These are phyloP conservation scores for Melanotaenia boesemani DNA, from an alignment of 2,797 vertebrate genomes.

Conservation along the genomic window DNA sequence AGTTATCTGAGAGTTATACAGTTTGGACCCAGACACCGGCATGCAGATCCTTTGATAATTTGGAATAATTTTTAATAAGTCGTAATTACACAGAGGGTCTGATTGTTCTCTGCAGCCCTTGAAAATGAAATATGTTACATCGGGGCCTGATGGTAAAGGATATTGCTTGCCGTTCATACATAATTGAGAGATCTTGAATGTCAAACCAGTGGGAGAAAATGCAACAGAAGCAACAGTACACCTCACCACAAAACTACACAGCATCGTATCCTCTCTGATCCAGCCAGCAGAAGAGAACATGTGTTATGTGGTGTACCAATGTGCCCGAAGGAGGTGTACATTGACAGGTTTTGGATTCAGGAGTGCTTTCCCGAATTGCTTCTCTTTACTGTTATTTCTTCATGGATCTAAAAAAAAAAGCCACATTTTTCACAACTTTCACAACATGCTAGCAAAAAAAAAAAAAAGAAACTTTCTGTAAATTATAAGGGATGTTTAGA, in stretches of 20 bases:
- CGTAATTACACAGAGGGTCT: conserved; percentile 86
- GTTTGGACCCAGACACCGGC: conserved; percentile 82
- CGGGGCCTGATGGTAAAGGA: conserved; percentile 87
- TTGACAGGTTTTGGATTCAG: conserved; percentile 61
- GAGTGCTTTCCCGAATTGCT: conserved; percentile 52
- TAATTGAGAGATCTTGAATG: conserved; percentile 90
- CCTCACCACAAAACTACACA: conserved; percentile 80
- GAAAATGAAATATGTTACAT: conserved; percentile 89
- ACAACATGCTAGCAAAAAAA: not conserved
- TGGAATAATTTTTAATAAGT: conserved; percentile 88
- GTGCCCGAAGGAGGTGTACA: conserved; percentile 72
- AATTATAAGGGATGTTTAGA: conserved; percentile 14
- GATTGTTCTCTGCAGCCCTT: conserved; percentile 86
- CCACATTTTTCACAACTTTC: not conserved
- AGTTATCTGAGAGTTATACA: conserved; percentile 65
- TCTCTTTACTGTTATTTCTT: conserved; percentile 31
- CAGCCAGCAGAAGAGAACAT: conserved; percentile 70
- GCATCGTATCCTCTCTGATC: conserved; percentile 67
- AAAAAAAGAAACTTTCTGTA: not conserved
- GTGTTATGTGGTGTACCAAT: conserved; percentile 81
- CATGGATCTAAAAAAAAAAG: not conserved
- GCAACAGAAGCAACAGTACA: conserved; percentile 83
- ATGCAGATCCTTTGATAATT: conserved; percentile 85
- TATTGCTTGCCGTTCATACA: conserved; percentile 90
- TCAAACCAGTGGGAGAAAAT: conserved; percentile 89